phyloP scores from a whole-genome alignment of 1,140 invertebrate species.

The Conus ventricosus region DNA sequence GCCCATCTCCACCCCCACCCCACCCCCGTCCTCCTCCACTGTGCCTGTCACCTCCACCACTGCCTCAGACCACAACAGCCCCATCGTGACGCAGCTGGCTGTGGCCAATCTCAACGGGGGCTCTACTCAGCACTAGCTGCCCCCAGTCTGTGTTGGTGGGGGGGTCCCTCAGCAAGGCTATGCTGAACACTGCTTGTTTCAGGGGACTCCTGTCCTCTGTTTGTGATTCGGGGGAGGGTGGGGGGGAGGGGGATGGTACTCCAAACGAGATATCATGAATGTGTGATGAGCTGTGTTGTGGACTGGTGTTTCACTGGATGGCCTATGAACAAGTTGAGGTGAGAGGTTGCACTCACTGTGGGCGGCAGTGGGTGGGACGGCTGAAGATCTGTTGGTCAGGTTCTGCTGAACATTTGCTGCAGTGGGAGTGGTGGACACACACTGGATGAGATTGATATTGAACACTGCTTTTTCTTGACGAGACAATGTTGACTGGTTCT shows the following conservation, averaged over 20 bases:
- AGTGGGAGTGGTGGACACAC: background rate
- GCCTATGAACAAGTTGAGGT: no score
- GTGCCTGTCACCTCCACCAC: slow-evolving; percentile 32
- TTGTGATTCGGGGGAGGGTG: background rate
- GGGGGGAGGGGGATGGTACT: background rate
- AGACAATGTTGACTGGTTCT: no score
- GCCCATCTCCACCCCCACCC: slow-evolving; percentile 11
- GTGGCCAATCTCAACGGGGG: slow-evolving; percentile 28
- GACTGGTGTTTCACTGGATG: background rate
- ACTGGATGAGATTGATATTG: background rate
- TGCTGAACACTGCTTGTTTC: no score
- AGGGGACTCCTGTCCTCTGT: no score
- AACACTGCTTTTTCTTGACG: no score
- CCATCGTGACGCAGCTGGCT: slow-evolving; percentile 35
- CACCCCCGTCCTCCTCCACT: slow-evolving; percentile 31
- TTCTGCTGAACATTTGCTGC: background rate
- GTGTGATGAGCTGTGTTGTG: background rate
- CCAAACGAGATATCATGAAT: background rate
- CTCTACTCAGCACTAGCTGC: background rate
- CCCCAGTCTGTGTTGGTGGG: background rate
- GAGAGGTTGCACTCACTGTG: no score
- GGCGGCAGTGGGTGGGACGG: background rate
- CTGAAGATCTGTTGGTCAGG: background rate
- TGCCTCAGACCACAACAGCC: slow-evolving; percentile 22
- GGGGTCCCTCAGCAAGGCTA: background rate